Evolutionary conservation across 2,888 invertebrate species (phyloP).

Genomic region (Anoplius nigerrimus): DNA sequence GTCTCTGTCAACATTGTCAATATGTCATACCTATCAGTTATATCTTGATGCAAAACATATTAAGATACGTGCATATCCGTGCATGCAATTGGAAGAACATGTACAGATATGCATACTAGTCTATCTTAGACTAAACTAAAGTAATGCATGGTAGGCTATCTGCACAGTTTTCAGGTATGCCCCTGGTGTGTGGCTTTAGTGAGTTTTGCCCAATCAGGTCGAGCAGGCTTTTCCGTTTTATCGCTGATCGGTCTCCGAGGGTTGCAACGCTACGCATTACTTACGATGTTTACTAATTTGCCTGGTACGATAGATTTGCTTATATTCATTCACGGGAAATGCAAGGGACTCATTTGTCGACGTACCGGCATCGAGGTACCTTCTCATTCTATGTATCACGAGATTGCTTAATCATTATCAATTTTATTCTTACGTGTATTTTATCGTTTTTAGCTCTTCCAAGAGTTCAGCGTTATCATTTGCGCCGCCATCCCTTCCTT

Average conservation of each 20-base stretch:
- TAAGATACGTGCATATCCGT: not conserved
- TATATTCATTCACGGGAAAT: too few relatives aligned
- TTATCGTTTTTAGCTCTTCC: too few relatives aligned
- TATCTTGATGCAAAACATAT: too few relatives aligned
- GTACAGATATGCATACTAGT: not conserved
- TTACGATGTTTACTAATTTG: constrained; percentile 48
- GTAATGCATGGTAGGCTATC: constrained; percentile 44
- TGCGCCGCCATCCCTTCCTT: too few relatives aligned
- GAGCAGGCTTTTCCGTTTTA: constrained; percentile 47
- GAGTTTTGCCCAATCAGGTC: constrained; percentile 45
- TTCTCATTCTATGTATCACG: too few relatives aligned
- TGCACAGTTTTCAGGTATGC: constrained; percentile 53
- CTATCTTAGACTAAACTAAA: constrained; percentile 18
- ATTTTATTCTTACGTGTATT: too few relatives aligned
- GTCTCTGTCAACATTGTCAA: too few relatives aligned
- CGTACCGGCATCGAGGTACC: too few relatives aligned
- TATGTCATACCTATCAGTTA: too few relatives aligned
- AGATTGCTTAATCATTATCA: too few relatives aligned
- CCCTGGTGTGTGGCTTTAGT: constrained; percentile 49
- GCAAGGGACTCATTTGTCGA: too few relatives aligned
- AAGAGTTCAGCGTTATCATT: too few relatives aligned
- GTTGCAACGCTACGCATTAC: constrained; percentile 44
- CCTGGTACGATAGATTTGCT: constrained; percentile 40
- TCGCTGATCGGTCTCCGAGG: constrained; percentile 48
- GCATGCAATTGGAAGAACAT: not conserved